Evolutionary conservation across 2,113 vertebrate species (phyloP).

Genomic region (Euleptes europaea): DNA sequence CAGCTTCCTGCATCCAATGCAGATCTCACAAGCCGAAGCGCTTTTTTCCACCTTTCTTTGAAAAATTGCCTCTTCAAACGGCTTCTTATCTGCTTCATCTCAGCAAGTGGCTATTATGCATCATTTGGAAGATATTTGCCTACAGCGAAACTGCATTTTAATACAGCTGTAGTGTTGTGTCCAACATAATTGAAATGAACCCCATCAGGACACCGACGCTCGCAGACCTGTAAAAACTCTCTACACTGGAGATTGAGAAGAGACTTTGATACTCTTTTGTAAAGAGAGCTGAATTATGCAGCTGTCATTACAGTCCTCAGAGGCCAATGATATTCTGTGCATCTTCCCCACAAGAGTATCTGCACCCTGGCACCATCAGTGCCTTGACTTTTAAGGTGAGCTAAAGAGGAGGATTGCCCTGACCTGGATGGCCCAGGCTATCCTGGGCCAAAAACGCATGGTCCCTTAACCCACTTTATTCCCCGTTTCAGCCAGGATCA

Average conservation of each 20-base stretch:
- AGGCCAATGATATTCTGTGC: not conserved
- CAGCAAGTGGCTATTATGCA: rapidly evolving
- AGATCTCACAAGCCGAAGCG: no score
- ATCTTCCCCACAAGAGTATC: not conserved
- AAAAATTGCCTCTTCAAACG: not conserved
- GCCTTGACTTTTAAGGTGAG: no score
- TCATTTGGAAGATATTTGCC: not conserved
- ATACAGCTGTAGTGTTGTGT: not conserved
- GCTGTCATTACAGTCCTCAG: not conserved
- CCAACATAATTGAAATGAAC: rapidly evolving
- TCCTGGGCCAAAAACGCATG: no score
- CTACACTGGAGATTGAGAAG: not conserved
- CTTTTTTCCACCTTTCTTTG: not conserved
- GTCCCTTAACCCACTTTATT: no score
- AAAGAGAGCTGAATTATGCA: not conserved
- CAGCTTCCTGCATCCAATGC: not conserved
- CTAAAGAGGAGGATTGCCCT: no score
- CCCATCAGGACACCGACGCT: not conserved
- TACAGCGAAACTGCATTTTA: not conserved
- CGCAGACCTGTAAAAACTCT: not conserved
- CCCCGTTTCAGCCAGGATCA: no score
- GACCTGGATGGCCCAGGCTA: not conserved
- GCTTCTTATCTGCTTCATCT: not conserved
- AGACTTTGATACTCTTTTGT: not conserved
- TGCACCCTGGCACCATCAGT: not conserved